Conservation (phyloP, 2,888 invertebrate species). For the Eledona agricola region DNA sequence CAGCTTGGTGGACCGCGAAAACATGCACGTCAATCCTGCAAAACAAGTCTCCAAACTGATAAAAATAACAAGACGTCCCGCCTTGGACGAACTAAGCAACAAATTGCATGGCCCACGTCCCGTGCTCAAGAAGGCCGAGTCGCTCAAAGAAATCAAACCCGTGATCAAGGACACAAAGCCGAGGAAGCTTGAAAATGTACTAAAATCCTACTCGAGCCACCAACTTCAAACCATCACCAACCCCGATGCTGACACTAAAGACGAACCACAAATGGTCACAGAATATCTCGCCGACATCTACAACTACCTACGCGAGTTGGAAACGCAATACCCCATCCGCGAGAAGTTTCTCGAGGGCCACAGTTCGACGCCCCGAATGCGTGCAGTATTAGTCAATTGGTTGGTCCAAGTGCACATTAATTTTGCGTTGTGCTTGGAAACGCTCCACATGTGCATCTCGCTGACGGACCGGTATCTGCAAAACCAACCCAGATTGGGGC, state of each 20-base stretch:
- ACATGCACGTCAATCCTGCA: conserved; percentile 38
- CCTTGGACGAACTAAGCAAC: conserved; percentile 51
- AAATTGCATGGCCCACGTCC: conserved; percentile 35
- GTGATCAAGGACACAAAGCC: neutral
- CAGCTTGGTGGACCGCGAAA: conserved; percentile 41
- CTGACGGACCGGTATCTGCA: conserved; percentile 76
- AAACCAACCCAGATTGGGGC: conserved; percentile 61
- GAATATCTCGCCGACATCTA: conserved; percentile 93
- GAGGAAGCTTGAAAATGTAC: neutral
- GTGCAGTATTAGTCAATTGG: conserved; percentile 92
- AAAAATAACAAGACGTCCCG: conserved; percentile 41
- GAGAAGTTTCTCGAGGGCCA: conserved; percentile 74
- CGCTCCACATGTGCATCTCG: conserved; percentile 86
- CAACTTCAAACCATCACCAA: conserved; percentile 3
- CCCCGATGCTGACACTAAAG: conserved; percentile 65
- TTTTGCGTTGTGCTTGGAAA: conserved; percentile 87
- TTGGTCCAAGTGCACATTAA: conserved; percentile 89
- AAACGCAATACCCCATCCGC: conserved; percentile 73
- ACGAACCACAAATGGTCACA: conserved; percentile 81
- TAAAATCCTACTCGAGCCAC: conserved; percentile 1
- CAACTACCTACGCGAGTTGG: conserved; percentile 79
- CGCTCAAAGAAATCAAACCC: conserved; percentile 29
- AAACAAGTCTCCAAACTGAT: conserved; percentile 38
- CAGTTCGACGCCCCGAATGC: conserved; percentile 83
- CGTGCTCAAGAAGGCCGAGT: conserved; percentile 9